Conservation (phyloP, 2,888 invertebrate species). For the Iselma pallidipennis region DNA sequence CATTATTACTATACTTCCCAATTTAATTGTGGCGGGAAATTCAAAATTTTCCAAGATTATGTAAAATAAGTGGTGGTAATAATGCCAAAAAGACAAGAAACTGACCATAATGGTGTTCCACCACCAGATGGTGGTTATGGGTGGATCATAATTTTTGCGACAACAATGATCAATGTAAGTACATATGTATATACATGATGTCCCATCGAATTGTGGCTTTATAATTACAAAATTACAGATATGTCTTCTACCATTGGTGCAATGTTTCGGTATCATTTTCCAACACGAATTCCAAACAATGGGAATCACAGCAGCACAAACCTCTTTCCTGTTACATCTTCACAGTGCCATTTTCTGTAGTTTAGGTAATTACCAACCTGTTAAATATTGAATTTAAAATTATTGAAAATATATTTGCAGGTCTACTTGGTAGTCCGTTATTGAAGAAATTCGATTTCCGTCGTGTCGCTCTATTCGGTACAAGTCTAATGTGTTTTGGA, state of each 20-base stretch:
- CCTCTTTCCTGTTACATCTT: conserved; percentile 54
- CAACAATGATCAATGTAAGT: conserved; percentile 56
- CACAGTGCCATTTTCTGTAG: conserved; percentile 54
- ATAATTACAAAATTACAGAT: conserved; percentile 44
- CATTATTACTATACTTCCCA: too few relatives aligned
- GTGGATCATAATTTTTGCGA: conserved; percentile 56
- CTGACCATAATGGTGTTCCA: not conserved
- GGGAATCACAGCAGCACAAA: conserved; percentile 52
- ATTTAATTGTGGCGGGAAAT: not conserved
- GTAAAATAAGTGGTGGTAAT: not conserved
- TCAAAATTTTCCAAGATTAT: not conserved
- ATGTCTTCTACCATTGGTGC: conserved; percentile 50
- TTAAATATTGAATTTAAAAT: not conserved
- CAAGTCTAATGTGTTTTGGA: conserved; percentile 51
- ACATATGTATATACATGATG: not conserved
- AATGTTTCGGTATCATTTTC: conserved; percentile 56
- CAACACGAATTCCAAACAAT: conserved; percentile 49
- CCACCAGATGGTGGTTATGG: conserved; percentile 59
- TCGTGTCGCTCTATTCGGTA: conserved; percentile 53
- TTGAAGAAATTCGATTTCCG: conserved; percentile 54
- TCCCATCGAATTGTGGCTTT: not conserved
- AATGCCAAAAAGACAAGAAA: not conserved
- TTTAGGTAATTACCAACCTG: conserved; percentile 49
- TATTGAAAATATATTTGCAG: conserved; percentile 36
- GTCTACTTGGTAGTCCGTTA: conserved; percentile 55